A percentile compares a stretch with the other conserved stretches of the same genome.
Evolutionary conservation across 2,113 vertebrate species (phyloP).

Genomic region (Brevimyrus niger): DNA sequence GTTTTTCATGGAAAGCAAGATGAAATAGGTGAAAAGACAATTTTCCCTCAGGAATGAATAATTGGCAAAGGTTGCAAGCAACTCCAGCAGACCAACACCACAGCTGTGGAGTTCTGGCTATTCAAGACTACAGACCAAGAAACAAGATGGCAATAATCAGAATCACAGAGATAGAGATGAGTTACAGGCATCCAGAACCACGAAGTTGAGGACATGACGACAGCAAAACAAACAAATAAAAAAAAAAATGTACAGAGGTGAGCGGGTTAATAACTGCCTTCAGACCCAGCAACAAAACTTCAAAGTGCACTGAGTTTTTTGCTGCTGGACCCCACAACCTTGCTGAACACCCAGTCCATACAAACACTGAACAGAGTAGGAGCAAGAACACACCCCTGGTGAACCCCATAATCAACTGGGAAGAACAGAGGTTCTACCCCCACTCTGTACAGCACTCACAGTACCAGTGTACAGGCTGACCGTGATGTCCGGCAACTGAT

Average conservation of each 20-base stretch:
- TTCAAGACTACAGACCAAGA: not conserved
- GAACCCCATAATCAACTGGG: too few species aligned
- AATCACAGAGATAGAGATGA: not conserved
- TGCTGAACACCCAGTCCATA: too few species aligned
- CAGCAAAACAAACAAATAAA: not conserved
- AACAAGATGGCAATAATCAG: not conserved
- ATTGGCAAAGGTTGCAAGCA: not conserved
- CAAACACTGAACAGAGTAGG: too few species aligned
- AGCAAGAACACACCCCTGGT: too few species aligned
- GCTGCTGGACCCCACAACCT: too few species aligned
- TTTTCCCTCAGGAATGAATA: not conserved
- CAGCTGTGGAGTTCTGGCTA: not conserved
- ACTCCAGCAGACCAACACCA: not conserved
- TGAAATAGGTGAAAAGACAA: not conserved
- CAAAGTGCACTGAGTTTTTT: not conserved
- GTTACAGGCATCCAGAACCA: not conserved
- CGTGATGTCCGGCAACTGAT: not conserved
- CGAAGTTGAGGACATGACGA: not conserved
- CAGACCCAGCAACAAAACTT: not conserved
- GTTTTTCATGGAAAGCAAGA: not conserved
- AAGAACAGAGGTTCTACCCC: too few species aligned
- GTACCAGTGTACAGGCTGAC: not conserved
- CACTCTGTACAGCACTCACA: too few species aligned
- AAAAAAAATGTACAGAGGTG: not conserved
- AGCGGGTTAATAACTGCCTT: not conserved